Conservation (phyloP, 1,140 invertebrate genomes). For the Choristoneura fumiferana region DNA sequence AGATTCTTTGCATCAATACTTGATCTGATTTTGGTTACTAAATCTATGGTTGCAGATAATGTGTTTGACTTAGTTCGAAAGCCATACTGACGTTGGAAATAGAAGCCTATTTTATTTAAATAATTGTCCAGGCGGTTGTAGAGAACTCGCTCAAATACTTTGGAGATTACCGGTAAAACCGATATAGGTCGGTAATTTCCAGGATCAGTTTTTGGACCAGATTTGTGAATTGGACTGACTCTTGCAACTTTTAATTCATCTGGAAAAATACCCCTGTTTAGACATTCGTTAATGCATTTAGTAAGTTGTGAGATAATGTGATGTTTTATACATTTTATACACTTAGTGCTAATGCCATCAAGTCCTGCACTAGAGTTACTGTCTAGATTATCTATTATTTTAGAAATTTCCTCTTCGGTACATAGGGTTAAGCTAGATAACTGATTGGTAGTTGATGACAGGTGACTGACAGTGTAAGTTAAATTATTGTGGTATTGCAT, state of each 20-base stretch:
- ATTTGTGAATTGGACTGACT: no score
- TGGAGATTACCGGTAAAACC: not conserved
- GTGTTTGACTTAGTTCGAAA: not conserved
- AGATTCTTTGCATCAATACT: not conserved
- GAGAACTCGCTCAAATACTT: not conserved
- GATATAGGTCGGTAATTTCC: not conserved
- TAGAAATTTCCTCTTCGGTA: not conserved
- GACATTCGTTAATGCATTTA: not conserved
- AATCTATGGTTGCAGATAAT: not conserved
- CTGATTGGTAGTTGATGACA: no score
- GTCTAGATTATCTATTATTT: not conserved
- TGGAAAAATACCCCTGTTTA: not conserved
- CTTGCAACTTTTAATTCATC: not conserved
- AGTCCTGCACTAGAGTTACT: not conserved
- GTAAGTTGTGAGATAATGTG: not conserved
- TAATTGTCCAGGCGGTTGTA: not conserved
- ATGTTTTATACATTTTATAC: not conserved
- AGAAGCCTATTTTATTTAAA: not conserved
- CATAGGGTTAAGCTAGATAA: not conserved
- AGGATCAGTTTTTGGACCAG: not conserved
- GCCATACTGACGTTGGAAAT: not conserved
- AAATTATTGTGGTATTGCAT: no score
- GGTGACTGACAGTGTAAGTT: no score
- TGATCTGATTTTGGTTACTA: not conserved
- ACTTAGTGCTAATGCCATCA: constrained; percentile 1